Conservation (phyloP, 2,113 vertebrate genomes). For the Toxotes jaculatrix region DNA sequence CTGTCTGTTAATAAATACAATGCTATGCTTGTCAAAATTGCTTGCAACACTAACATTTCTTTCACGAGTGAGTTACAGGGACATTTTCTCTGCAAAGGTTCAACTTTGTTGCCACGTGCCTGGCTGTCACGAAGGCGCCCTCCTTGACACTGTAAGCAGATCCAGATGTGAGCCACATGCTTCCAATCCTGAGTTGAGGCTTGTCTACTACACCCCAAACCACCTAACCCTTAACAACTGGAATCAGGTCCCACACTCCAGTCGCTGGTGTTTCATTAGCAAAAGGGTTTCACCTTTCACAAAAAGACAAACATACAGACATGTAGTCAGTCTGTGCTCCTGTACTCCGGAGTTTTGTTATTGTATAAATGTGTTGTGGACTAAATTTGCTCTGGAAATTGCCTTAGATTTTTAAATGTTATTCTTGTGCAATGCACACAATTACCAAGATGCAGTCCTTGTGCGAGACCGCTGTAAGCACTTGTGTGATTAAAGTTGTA, state of each 20-base stretch:
- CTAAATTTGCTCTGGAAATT: neutral
- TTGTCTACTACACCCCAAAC: conserved; percentile 65
- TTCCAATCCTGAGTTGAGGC: conserved; percentile 71
- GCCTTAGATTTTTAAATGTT: neutral
- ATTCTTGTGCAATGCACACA: neutral
- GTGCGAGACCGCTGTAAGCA: neutral
- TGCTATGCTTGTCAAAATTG: conserved; percentile 58
- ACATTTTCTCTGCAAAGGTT: conserved; percentile 69
- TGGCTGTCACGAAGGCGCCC: conserved; percentile 75
- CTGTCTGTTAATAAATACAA: conserved; percentile 49
- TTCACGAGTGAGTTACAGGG: conserved; percentile 66
- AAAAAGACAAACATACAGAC: conserved; percentile 35
- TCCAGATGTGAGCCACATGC: conserved; percentile 82
- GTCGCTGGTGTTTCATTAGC: conserved; percentile 83
- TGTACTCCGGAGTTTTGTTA: neutral
- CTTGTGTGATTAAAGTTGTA: neutral
- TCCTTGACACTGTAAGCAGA: conserved; percentile 74
- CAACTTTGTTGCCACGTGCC: conserved; percentile 79
- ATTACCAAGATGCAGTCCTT: conserved; percentile 6
- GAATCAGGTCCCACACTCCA: conserved; percentile 83
- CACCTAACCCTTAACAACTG: conserved; percentile 62
- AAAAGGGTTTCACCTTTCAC: conserved; percentile 48
- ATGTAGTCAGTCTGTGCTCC: neutral
- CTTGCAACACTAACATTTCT: conserved; percentile 60
- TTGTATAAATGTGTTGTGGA: neutral